A percentile compares a stretch with the other conserved stretches of the same genome.
These are phyloP conservation scores for Salminus brasiliensis DNA, from an alignment of 2,113 vertebrate genomes.

Conservation along the genomic window DNA sequence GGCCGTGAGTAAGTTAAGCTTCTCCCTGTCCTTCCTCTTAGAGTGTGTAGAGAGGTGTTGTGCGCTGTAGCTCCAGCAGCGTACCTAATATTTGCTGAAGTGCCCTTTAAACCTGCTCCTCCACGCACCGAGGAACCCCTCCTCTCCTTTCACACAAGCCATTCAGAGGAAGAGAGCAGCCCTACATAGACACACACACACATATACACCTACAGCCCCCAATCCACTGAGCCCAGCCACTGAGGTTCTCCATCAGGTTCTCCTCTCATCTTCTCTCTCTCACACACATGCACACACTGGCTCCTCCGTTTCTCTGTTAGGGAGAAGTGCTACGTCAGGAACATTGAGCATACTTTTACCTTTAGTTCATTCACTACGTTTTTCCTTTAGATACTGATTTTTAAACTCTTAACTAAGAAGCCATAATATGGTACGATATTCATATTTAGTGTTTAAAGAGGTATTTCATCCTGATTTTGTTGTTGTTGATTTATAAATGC, in stretches of 20 bases:
- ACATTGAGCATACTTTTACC: conserved; percentile 34
- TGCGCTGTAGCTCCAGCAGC: background rate
- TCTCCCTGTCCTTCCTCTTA: background rate
- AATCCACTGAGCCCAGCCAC: background rate
- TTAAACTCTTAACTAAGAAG: conserved; percentile 33
- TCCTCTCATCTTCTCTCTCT: conserved; percentile 29
- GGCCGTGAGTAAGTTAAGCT: background rate
- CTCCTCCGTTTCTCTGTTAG: conserved; percentile 26
- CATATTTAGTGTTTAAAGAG: conserved; percentile 41
- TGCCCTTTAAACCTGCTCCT: conserved; percentile 50
- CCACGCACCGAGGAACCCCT: conserved; percentile 4
- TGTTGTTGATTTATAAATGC: conserved; percentile 48
- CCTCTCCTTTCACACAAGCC: conserved; percentile 37
- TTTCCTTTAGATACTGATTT: conserved; percentile 37
- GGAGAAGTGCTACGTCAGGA: conserved; percentile 36
- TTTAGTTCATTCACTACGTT: conserved; percentile 15
- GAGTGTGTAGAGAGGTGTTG: conserved; percentile 4
- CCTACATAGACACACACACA: background rate
- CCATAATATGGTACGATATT: conserved; percentile 43
- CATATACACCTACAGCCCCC: background rate
- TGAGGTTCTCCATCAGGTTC: conserved; percentile 12
- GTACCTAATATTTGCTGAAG: conserved; percentile 41
- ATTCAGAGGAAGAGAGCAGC: conserved; percentile 20
- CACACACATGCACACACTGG: conserved; percentile 8
- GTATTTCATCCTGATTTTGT: conserved; percentile 40